Evolutionary conservation across 2,888 invertebrate species (phyloP).

Genomic region (Thecocarcelia acutangulata): DNA sequence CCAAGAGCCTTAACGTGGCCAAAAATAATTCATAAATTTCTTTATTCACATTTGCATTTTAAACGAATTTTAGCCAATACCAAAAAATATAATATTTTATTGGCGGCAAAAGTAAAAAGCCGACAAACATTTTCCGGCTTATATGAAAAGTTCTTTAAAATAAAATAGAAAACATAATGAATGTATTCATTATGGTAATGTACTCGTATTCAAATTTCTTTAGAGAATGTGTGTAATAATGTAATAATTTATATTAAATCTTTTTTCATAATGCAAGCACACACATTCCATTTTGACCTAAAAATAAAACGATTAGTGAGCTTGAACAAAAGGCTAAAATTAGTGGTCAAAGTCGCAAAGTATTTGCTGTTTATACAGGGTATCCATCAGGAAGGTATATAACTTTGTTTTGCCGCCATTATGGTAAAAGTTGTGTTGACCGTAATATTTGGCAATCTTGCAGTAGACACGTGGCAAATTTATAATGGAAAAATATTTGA

Average conservation of each 20-base stretch:
- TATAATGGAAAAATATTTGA: too few species aligned
- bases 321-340: too few species aligned
- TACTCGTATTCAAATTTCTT: background rate
- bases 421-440: too few species aligned
- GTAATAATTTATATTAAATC: background rate
- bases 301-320: too few species aligned
- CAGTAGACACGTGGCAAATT: too few species aligned
- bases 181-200: conserved; percentile 3
- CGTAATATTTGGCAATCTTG: too few species aligned
- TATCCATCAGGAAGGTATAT: too few species aligned
- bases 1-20: conserved; percentile 32
- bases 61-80: background rate
- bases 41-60: conserved; percentile 20
- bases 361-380: too few species aligned
- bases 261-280: background rate
- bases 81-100: conserved; percentile 10
- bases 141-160: background rate
- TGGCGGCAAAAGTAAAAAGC: background rate
- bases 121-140: conserved; percentile 31
- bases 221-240: background rate
- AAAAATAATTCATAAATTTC: conserved; percentile 43
- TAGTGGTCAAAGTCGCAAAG: too few species aligned
- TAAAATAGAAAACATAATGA: background rate
- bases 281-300: too few species aligned
- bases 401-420: too few species aligned